Evolutionary conservation across 2,888 invertebrate genomes (phyloP), one percentile per base, ranked within the genome.

Genomic region (Gnatocerus cornutus): DNA sequence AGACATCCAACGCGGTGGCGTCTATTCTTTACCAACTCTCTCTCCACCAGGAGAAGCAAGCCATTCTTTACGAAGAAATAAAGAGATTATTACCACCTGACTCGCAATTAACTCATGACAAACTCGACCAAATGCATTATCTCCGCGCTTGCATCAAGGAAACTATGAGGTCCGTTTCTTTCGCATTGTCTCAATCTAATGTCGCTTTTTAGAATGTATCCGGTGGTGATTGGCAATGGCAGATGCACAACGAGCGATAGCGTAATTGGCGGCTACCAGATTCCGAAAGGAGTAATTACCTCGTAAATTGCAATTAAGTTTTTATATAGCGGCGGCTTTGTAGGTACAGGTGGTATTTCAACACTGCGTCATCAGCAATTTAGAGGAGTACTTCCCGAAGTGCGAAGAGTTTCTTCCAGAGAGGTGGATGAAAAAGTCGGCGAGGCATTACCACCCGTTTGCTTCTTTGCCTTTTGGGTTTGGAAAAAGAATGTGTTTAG

Each of bases 291-390:
- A 56, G 94, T 94, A 86, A 88, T 33, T 56, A 52, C 12, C 2
- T 1, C 16, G 10, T 0, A 10, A 8, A 46, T 4, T 0, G 10
- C 41, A 63, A 53, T 53, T 16, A 48, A 4, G n/a, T 30, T 37
- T 10, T 27, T 43, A 4, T 45, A 41, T 33, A 27, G 39, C 16
- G 16, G 33, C n/a, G 1, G 10, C 1, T n/a, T 78, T 81, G 2
- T 79, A 94, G 93, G 94, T 94, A 86, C 93, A 95, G 87, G 90
- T 95, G 9, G 93, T 95, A n/a, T 95, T 95, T 82, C 94, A 95
- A 12, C 95, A 94, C 0, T 89, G 94, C 74, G 92, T 95, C 55
- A 95, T 95, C 0, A 94, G 95, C 55, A 92, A 92, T 77, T 92
- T 94, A 92, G 90, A 91, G 68, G 90, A 94, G 81, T 94, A 93